These are phyloP conservation scores for Mola mola DNA, from an alignment of 2,113 vertebrate genomes.

Conservation along the genomic window DNA sequence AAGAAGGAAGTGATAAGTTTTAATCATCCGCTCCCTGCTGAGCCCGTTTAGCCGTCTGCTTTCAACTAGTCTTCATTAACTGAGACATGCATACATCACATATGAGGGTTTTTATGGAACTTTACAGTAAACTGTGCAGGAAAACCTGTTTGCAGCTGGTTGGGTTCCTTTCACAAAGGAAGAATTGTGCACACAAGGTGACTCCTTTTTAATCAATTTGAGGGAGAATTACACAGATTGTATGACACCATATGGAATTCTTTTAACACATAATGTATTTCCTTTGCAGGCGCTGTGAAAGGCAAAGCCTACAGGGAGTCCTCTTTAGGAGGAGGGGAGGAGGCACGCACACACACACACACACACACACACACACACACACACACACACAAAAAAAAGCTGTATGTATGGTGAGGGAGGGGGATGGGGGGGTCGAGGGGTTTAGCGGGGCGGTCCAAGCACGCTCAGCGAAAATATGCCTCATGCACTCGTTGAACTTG, in stretches of 20 bases:
- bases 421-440: conserved; percentile 55
- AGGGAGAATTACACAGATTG: conserved; percentile 80
- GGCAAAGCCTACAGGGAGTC: conserved; percentile 78
- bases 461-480: conserved; percentile 84
- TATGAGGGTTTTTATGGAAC: too few species aligned
- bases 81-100: too few species aligned
- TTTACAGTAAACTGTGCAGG: conserved; percentile 1
- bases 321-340: conserved; percentile 75
- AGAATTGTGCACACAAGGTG: conserved; percentile 67
- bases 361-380: conserved; percentile 33
- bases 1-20: conserved; percentile 33
- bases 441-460: conserved; percentile 81
- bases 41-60: too few species aligned
- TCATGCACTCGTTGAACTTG: conserved; percentile 85
- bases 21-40: too few species aligned
- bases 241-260: conserved; percentile 84
- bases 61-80: too few species aligned
- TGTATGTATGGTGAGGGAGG: conserved; percentile 44
- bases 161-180: conserved; percentile 57
- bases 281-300: conserved; percentile 80
- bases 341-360: conserved; percentile 17
- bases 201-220: conserved; percentile 73
- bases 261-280: conserved; percentile 85
- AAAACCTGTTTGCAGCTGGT: conserved; percentile 7
- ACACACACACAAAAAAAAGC: conserved; percentile 17